Percentiles rank a stretch among this genome's conserved stretches.
Conservation (phyloP, 2,113 vertebrate genomes). For the Lethenteron camtschaticum region DNA sequence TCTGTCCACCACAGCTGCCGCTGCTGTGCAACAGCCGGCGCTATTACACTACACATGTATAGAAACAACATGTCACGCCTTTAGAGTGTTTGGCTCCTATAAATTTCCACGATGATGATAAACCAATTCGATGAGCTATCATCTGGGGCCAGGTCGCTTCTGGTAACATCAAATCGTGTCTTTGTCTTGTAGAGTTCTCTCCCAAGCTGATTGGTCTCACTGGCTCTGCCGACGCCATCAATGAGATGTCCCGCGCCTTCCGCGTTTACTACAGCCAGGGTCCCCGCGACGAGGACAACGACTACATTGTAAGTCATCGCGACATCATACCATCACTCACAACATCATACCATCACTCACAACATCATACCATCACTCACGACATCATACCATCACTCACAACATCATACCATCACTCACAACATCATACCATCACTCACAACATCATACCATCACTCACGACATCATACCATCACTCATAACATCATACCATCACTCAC, state of each 20-base stretch:
- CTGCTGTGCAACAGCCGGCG: no score
- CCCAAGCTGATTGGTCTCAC: constrained; percentile 73
- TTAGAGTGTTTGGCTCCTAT: no score
- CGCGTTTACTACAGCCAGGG: constrained; percentile 83
- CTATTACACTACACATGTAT: no score
- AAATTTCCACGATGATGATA: no score
- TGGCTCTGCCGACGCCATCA: constrained; percentile 36
- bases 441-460: background rate
- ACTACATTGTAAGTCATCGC: constrained; percentile 71
- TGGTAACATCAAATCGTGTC: background rate
- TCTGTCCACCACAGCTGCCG: no score
- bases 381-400: background rate
- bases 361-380: background rate
- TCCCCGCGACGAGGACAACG: constrained; percentile 76
- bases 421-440: background rate
- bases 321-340: background rate
- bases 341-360: background rate
- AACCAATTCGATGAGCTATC: no score
- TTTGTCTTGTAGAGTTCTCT: constrained; percentile 50
- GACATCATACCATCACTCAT: background rate
- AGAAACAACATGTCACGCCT: no score
- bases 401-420: background rate
- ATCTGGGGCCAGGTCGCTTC: no score
- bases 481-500: background rate
- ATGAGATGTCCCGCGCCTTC: constrained; percentile 50